Conservation (phyloP, 1,140 invertebrate species). For the Cherax quadricarinatus region DNA sequence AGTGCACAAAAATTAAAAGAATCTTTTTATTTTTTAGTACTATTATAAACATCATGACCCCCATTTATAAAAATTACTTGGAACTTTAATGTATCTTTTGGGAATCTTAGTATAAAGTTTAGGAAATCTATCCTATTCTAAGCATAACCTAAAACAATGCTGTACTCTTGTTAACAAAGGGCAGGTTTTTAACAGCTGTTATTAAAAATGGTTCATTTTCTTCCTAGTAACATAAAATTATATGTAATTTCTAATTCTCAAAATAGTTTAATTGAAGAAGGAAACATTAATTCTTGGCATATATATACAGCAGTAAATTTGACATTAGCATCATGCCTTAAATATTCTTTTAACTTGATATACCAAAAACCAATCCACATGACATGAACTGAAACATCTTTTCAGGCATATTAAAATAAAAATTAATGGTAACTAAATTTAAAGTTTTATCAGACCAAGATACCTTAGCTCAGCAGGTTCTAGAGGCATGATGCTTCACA, state of each 20-base stretch:
- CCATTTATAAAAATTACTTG: neutral
- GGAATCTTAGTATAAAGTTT: neutral
- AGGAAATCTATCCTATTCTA: neutral
- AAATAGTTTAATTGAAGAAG: slow-evolving; percentile 3
- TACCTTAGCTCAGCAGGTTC: slow-evolving; percentile 13
- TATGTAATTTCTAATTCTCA: neutral
- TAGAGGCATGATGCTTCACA: slow-evolving; percentile 53
- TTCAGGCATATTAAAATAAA: neutral
- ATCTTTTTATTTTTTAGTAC: neutral
- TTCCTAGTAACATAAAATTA: neutral
- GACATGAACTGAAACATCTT: slow-evolving; percentile 17
- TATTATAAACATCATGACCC: neutral
- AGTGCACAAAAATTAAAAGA: slow-evolving; percentile 20
- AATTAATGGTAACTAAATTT: neutral
- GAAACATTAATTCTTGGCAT: slow-evolving; percentile 32
- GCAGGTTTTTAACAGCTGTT: neutral
- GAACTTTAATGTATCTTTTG: neutral
- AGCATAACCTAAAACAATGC: neutral
- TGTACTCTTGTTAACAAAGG: neutral
- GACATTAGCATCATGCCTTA: slow-evolving; percentile 35
- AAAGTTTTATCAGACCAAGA: slow-evolving; percentile 12
- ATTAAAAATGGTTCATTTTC: neutral
- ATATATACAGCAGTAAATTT: slow-evolving; percentile 60
- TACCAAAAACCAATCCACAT: slow-evolving; percentile 16
- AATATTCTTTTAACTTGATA: slow-evolving; percentile 21